Conservation (phyloP, 2,113 vertebrate species). For the Reinhardtius hippoglossoides region DNA sequence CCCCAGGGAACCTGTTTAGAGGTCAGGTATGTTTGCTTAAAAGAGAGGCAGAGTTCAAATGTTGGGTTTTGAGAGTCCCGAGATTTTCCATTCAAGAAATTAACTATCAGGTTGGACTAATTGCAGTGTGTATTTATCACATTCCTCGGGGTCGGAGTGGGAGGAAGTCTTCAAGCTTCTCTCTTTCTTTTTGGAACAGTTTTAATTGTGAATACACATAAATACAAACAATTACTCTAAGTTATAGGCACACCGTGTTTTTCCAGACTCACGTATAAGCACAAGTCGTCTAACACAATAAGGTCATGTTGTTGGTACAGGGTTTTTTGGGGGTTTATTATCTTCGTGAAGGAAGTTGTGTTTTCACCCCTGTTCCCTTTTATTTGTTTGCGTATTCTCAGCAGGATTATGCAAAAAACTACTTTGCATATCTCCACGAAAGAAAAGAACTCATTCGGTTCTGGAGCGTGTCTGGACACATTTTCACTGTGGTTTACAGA, state of each 20-base stretch:
- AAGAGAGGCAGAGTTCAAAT: slow-evolving; percentile 70
- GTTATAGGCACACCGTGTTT: not conserved
- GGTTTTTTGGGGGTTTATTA: not conserved
- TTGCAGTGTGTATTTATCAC: slow-evolving; percentile 61
- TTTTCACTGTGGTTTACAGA: too few relatives aligned
- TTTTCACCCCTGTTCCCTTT: too few relatives aligned
- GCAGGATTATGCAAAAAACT: not conserved
- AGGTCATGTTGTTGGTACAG: not conserved
- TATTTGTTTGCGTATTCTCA: not conserved
- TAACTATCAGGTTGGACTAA: slow-evolving; percentile 70
- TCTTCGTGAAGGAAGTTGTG: not conserved
- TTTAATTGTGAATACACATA: slow-evolving; percentile 27
- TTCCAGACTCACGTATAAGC: not conserved
- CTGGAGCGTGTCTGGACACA: too few relatives aligned
- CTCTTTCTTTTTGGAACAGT: not conserved
- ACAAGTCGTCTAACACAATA: slow-evolving; percentile 5
- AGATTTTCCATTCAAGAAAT: slow-evolving; percentile 71
- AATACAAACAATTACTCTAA: slow-evolving; percentile 15
- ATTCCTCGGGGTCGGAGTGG: slow-evolving; percentile 44
- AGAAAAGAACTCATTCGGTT: too few relatives aligned
- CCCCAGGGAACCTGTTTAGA: slow-evolving; percentile 68
- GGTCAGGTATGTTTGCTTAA: slow-evolving; percentile 80
- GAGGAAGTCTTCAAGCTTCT: slow-evolving; percentile 5
- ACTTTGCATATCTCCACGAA: too few relatives aligned
- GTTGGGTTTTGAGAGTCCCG: slow-evolving; percentile 18